These are phyloP conservation scores for Anagyrus pseudococci DNA, from an alignment of 2,888 invertebrate genomes.

Conservation along the genomic window DNA sequence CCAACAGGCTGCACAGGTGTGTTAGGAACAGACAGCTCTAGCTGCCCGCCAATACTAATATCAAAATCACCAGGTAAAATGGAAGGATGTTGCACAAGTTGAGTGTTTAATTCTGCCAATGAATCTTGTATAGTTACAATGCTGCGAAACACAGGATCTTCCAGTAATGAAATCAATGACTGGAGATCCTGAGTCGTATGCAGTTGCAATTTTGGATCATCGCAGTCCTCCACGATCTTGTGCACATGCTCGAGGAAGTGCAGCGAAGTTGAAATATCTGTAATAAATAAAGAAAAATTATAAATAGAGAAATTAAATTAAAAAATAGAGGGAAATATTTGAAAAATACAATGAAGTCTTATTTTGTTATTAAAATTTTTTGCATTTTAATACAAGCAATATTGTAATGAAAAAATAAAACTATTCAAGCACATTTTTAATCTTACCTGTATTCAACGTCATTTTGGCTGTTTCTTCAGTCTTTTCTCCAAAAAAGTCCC, in stretches of 20 bases:
- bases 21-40: slow-evolving; percentile 57
- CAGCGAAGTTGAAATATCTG: slow-evolving; percentile 88
- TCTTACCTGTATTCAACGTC: slow-evolving; percentile 40
- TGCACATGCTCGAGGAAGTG: slow-evolving; percentile 90
- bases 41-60: slow-evolving; percentile 78
- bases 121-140: slow-evolving; percentile 93
- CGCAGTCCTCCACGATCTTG: slow-evolving; percentile 82
- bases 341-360: too few relatives aligned
- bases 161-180: slow-evolving; percentile 80
- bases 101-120: slow-evolving; percentile 83
- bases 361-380: too few relatives aligned
- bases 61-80: slow-evolving; percentile 93
- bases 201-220: slow-evolving; percentile 81
- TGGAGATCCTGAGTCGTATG: slow-evolving; percentile 81
- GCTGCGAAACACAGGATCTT: slow-evolving; percentile 90
- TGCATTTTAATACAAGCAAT: too few relatives aligned
- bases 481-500: slow-evolving; percentile 22
- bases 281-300: slow-evolving; percentile 28
- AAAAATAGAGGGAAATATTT: too few relatives aligned
- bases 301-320: slow-evolving; percentile 7
- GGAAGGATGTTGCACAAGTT: slow-evolving; percentile 89
- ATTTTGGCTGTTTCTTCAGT: slow-evolving; percentile 23
- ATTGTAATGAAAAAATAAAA: too few relatives aligned
- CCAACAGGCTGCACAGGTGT: slow-evolving; percentile 54
- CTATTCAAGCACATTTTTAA: too few relatives aligned